Conservation (phyloP, 2,888 invertebrate species). For the Folsomia manolachei region DNA sequence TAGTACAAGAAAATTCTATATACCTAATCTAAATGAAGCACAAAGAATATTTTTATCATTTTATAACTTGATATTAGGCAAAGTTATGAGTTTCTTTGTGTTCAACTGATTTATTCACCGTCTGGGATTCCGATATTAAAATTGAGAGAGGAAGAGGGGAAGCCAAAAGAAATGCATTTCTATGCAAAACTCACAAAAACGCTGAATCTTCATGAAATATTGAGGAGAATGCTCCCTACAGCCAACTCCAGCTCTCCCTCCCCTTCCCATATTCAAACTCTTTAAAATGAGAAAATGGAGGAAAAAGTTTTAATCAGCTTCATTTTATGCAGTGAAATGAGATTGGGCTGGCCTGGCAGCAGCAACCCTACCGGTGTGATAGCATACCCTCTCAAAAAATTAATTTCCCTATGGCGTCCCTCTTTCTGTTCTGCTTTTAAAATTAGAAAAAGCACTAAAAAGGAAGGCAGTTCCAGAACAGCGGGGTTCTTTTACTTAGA, state of each 20-base stretch:
- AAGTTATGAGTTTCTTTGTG: slow-evolving; percentile 18
- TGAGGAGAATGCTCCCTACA: background rate
- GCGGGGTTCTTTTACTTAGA: too few relatives aligned
- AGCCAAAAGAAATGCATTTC: slow-evolving; percentile 31
- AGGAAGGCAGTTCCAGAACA: too few relatives aligned
- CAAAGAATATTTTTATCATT: background rate
- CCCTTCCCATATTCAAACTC: slow-evolving; percentile 3
- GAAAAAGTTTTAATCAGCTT: slow-evolving; percentile 10
- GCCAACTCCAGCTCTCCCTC: background rate
- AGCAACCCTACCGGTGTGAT: background rate
- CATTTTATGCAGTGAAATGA: slow-evolving; percentile 2
- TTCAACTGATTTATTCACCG: slow-evolving; percentile 43
- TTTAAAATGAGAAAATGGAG: slow-evolving; percentile 8
- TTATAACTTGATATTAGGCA: background rate
- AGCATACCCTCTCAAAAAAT: background rate
- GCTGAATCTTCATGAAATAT: slow-evolving; percentile 17
- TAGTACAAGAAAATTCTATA: background rate
- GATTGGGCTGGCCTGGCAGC: background rate
- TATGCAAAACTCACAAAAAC: slow-evolving; percentile 11
- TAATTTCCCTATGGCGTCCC: background rate
- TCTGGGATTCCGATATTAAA: slow-evolving; percentile 44
- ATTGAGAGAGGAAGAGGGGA: slow-evolving; percentile 25
- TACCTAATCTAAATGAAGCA: background rate
- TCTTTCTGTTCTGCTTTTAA: too few relatives aligned
- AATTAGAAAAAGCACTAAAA: too few relatives aligned